Base-by-base conservation (phyloP, 2,113 vertebrate species). In the Eubucco bourcierii region DNA sequence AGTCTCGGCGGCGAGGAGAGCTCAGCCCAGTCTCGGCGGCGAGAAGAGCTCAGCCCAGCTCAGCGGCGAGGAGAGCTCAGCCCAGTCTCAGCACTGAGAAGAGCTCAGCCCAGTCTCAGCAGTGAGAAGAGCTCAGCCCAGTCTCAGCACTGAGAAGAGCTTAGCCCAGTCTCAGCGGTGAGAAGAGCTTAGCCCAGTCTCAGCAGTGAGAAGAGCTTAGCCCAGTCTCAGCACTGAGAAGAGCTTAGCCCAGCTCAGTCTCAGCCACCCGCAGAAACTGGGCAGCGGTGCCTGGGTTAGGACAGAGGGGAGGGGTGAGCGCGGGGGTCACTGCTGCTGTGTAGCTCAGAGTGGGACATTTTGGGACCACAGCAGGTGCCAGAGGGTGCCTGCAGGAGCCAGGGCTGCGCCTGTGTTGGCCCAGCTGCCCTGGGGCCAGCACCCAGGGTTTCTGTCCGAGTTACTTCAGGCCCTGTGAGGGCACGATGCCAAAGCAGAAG, bases 391-490 rank as follows among this genome's bases (percentile, higher is more conserved):
- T 12, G 44, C 29, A 3, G 1, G 10, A 52, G 55, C 0, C 4
- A 14, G 18, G 9, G 15, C 10, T 8, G 2, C 1, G 12, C 58
- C 53, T 9, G 0, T 1, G 5, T 2, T 11, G 18, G 14, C 13
- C 9, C 34, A 1, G 53, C 10, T 6, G 53, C 59, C 25, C 9
- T 7, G 59, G 77, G 59, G 18, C 3, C 80, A 18, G 63, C 17
- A 33, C 0, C 0, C 4, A 1, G 61, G 46, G n/a, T 3, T 18
- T 46, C 72, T 60, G 59, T 3, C 12, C 1, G 1, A 44, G 64
- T 6, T n/a, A 15, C 2, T 28, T 44, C 1, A 0, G 23, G n/a
- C 37, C 52, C 25, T 0, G 2, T 34, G 1, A 0, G 10, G 27
- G 4, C 41, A 6, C 3, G 6, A 7, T 39, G 46, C 44, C 60